These are phyloP conservation scores for Uria lomvia DNA, from an alignment of 2,113 vertebrate genomes.

Conservation along the genomic window DNA sequence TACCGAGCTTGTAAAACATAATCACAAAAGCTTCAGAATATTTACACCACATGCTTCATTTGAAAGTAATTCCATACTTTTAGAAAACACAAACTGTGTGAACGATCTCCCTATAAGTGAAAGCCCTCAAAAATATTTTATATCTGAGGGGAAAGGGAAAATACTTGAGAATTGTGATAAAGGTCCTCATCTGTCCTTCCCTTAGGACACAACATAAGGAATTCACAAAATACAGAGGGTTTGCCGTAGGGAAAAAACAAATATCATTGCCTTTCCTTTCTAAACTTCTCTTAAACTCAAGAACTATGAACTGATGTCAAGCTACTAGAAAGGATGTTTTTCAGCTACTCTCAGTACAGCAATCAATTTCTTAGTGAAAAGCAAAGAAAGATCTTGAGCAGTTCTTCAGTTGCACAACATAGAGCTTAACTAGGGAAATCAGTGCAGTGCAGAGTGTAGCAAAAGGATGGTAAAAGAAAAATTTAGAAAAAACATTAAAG, in stretches of 20 bases:
- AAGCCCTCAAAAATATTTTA: neutral
- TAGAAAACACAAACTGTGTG: neutral
- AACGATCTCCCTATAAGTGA: neutral
- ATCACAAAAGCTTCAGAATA: neutral
- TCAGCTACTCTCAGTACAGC: neutral
- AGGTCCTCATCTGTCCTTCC: neutral
- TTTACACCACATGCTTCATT: neutral
- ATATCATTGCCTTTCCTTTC: neutral
- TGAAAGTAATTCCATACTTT: neutral
- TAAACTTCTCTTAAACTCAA: neutral
- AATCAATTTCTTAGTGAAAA: neutral
- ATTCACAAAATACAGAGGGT: rapidly evolving
- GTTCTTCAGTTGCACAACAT: neutral
- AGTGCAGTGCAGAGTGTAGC: rapidly evolving
- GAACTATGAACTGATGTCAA: neutral
- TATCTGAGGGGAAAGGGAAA: neutral
- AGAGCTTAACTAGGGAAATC: neutral
- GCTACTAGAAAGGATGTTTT: neutral
- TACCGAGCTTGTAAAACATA: neutral
- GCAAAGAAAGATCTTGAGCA: neutral
- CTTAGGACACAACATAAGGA: neutral
- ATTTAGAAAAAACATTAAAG: neutral
- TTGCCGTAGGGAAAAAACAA: neutral
- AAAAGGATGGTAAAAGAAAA: neutral
- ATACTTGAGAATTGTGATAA: neutral